Evolutionary conservation across 2,113 vertebrate species (phyloP), one percentile per base, ranked within the genome.

Genomic region (Pogona vitticeps): DNA sequence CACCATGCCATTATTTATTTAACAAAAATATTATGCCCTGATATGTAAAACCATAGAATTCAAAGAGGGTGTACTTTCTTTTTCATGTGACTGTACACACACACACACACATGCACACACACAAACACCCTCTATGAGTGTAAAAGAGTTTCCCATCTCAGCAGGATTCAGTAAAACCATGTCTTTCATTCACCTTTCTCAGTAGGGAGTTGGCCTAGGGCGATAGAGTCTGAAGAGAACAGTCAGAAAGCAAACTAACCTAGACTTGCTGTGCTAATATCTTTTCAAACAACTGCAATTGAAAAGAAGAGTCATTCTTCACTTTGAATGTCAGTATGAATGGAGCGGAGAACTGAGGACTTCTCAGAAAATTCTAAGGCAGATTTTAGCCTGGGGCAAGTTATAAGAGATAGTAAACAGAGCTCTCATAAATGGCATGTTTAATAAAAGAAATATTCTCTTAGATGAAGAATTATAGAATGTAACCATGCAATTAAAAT

Each of bases 381-480:
- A 77, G 38, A 63, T 76, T 90, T 85, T 79, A 85, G 5, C 20
- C 20, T 82, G 59, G 84, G 79, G 1, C 3, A 82, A 36, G 76
- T 82, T 78, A 86, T 75, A 42, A 1, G 88, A 91, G 42, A 5
- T 67, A 76, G 5, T 28, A 79, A 72, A 80, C 75, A 46, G 84
- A 3, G 18, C 20, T 26, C 3, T 36, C 58, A 1, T 76, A 90
- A 84, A 83, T 71, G 3, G 3, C 0, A 1, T 89, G 5, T 77
- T 46, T 52, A 73, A n/a, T 59, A 65, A 36, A 90, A n/a, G n/a
- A n/a, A 2, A 86, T 46, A 73, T 52, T 87, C 40, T 86, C 0
- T 56, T 87, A 91, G n/a, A 2, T 78, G 46, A 38, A 52, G 21
- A 36, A 85, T 91, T 79, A 86, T 67, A 56, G 88, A 83, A 83